These are phyloP conservation scores for Lycodopsis pacificus DNA, from an alignment of 2,797 vertebrate genomes.

Conservation along the genomic window DNA sequence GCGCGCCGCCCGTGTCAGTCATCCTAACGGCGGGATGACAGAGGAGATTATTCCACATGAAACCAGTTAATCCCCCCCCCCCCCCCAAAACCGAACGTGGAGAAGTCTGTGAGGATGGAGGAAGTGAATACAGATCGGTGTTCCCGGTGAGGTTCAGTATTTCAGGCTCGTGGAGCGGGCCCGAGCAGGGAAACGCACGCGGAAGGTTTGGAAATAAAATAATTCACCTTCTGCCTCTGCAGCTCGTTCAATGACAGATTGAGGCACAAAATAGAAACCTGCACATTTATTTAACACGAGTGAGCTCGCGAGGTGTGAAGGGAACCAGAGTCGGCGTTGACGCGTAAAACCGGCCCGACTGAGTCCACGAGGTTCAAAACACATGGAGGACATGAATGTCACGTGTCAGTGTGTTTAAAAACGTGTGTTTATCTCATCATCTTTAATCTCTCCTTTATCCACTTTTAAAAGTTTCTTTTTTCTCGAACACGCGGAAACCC, in stretches of 20 bases:
- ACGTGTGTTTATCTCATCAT: not conserved
- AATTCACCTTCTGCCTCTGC: not conserved
- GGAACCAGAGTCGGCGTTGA: not conserved
- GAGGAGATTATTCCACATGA: constrained; percentile 55
- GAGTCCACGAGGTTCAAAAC: not conserved
- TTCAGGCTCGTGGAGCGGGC: constrained; percentile 21
- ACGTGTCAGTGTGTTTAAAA: not conserved
- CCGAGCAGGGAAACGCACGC: not conserved
- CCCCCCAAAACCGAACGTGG: constrained; percentile 11
- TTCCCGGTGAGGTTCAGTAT: constrained; percentile 12
- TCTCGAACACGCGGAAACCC: constrained; percentile 64
- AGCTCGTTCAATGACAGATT: not conserved
- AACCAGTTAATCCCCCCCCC: constrained; percentile 49
- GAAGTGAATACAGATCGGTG: constrained; percentile 43
- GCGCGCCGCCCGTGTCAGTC: constrained; percentile 39
- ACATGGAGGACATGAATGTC: not conserved
- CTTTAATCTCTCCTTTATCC: not conserved
- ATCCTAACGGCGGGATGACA: constrained; percentile 50
- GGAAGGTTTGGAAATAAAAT: constrained; percentile 10
- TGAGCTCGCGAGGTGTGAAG: not conserved
- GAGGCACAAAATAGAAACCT: not conserved
- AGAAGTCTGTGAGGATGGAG: constrained; percentile 19
- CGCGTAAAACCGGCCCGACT: not conserved
- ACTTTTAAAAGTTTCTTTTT: not conserved
- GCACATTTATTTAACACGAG: not conserved